Evolutionary conservation across 1,140 invertebrate genomes (phyloP).

Genomic region (Calephelis virginiensis): DNA sequence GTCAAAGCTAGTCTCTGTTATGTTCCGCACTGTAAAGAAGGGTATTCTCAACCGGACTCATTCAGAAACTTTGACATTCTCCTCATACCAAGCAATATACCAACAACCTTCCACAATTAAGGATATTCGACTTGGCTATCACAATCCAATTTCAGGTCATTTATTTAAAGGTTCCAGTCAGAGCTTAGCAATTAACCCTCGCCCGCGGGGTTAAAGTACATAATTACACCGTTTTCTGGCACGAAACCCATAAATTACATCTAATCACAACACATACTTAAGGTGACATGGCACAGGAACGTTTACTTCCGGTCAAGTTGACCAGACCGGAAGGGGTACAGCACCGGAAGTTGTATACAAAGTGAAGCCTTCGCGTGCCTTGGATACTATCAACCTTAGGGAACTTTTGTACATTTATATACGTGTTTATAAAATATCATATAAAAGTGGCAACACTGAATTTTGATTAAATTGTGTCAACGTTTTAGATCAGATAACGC

Average conservation of each 20-base stretch:
- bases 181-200: not conserved
- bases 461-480: too few species aligned
- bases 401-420: not conserved
- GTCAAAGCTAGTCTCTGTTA: too few species aligned
- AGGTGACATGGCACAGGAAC: conserved; percentile 69
- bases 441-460: too few species aligned
- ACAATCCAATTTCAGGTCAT: not conserved
- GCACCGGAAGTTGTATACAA: conserved; percentile 74
- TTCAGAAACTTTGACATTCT: too few species aligned
- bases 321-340: conserved; percentile 60
- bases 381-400: conserved; percentile 24
- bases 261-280: conserved; percentile 70
- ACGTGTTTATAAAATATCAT: too few species aligned
- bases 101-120: too few species aligned
- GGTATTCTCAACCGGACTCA: too few species aligned
- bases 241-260: conserved; percentile 57
- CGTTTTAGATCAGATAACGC: too few species aligned
- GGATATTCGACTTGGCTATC: not conserved
- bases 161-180: conserved; percentile 2
- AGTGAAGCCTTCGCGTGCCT: conserved; percentile 69
- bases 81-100: too few species aligned
- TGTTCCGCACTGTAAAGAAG: too few species aligned
- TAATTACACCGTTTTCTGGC: conserved; percentile 35
- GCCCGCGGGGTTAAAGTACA: conserved; percentile 9
- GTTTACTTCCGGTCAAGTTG: conserved; percentile 56